Base-by-base conservation (phyloP, 2,888 invertebrate species). In the Cartodere bifasciata region DNA sequence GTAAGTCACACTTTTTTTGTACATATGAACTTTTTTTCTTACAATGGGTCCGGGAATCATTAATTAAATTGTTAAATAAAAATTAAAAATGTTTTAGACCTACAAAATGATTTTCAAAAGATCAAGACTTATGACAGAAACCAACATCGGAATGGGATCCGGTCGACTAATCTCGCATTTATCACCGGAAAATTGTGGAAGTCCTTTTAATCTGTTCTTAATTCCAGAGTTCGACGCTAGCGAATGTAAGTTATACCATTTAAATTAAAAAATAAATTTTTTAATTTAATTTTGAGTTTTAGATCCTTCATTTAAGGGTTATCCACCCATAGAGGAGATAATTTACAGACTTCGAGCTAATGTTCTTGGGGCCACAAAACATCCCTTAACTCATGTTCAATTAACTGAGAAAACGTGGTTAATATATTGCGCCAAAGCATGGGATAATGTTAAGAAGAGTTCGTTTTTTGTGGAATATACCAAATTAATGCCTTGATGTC, bases 381-480 rank as follows among this genome's bases (percentile, higher is more conserved):
- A 72, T 49, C 70, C 75, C 23, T 64, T 86, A 41, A 80, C 81
- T 1, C 79, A 79, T 41, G 70, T 78, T 4, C 69, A 74, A 37
- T 61, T 85, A 10, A 77, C 81, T 0, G 87, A 87, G 54, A 79
- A 75, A 52, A 81, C 79, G 45, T 87, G 87, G 87, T 74, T 80
- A 51, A 76, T 82, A 42, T 86, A 81, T 59, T 80, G 82, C 50
- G 72, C 69, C 24, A 81, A 82, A 58, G 79, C 81, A 1, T 84
- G 85, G 82, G 87, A 88, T 43, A 75, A 75, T 23, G 78, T 87
- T 28, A 80, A 78, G 48, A 87, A 86, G 49, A 85, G 83, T 50
- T 75, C 78, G 23, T 74, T 86, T 49, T 83, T 84, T 50, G 72
- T 81, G 43, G 87, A 88, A 55, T 87, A 87, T 54, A 82, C 80